Evolutionary conservation across 2,888 invertebrate genomes (phyloP), one percentile per base, ranked within the genome.

Genomic region (Taphrorychus bicolor): DNA sequence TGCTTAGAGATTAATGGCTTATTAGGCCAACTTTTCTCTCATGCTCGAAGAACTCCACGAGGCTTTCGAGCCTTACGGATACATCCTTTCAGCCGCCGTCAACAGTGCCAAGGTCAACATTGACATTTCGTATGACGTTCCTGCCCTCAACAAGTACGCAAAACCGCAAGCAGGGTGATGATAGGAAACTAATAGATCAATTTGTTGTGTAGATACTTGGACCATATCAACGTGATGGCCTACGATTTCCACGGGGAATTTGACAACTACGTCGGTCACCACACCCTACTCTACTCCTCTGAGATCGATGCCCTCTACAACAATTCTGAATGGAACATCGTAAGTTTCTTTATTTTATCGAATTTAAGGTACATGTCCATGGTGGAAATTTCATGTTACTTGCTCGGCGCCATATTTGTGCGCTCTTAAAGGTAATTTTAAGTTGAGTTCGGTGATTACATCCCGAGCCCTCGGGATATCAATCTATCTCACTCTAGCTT

Each of bases 211-310:
- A 76, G 76, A 4, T 45, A 69, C 22, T 32, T 76, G 18, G 76
- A 76, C 66, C 64, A 73, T 91, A 91, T 76, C 9, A 76, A 76
- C 54, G 70, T 76, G 14, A 76, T 76, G 76, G 52, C 69, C 2
- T 76, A 74, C 72, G 92, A 92, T 76, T 83, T 90, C 75, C 87
- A 91, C 73, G 91, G 91, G 0, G 79, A 86, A 0, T 90, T 89
- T 87, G 89, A 91, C 41, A 32, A 77, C 0, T 81, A 82, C 0
- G 87, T 89, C 0, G 91, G 90, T 0, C 86, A 89, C 57, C 89
- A 91, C 74, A 85, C 91, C 0, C 88, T 89, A 0, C 82, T 92
- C 0, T 86, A 86, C 69, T 79, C 79, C 18, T 83, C 86, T 0
- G 74, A 80, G 17, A 79, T 80, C 0, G 85, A 87, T 61, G 75